Conservation (phyloP, 1,140 invertebrate species). For the Vanessa atalanta region DNA sequence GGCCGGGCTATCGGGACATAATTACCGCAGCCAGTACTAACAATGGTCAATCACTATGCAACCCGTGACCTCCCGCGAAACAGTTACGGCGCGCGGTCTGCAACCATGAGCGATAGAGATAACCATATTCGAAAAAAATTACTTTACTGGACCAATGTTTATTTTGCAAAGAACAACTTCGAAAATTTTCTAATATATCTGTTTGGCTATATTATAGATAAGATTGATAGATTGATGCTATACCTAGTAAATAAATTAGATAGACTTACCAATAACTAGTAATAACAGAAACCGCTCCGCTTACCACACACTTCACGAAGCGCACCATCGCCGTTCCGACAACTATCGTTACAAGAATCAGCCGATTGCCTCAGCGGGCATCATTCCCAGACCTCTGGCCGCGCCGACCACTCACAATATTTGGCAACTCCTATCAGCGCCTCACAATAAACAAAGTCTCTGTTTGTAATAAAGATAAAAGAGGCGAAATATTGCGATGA, state of each 20-base stretch:
- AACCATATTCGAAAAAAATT: background rate
- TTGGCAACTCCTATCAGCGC: conserved; percentile 22
- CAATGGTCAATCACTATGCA: conserved; percentile 55
- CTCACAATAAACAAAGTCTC: background rate
- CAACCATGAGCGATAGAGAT: background rate
- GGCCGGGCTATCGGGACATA: conserved; percentile 16
- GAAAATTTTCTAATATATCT: too few species aligned
- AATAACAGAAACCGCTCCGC: background rate
- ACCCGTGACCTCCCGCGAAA: conserved; percentile 41
- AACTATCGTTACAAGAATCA: conserved; percentile 15
- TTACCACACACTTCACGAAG: background rate
- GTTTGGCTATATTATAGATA: too few species aligned
- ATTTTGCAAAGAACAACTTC: too few species aligned
- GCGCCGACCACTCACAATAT: conserved; percentile 13
- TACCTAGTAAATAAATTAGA: too few species aligned
- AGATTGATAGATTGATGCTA: too few species aligned
- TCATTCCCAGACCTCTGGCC: background rate
- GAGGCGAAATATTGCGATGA: too few species aligned
- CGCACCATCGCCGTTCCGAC: background rate
- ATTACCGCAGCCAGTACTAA: conserved; percentile 43
- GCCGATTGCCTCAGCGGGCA: conserved; percentile 21
- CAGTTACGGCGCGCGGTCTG: conserved; percentile 1
- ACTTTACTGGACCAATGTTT: too few species aligned
- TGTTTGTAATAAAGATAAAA: background rate
- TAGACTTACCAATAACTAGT: too few species aligned